Percentiles rank a stretch among this genome's conserved stretches.
Conservation (phyloP, 2,888 invertebrate species). For the Cataglyphis cursor region DNA sequence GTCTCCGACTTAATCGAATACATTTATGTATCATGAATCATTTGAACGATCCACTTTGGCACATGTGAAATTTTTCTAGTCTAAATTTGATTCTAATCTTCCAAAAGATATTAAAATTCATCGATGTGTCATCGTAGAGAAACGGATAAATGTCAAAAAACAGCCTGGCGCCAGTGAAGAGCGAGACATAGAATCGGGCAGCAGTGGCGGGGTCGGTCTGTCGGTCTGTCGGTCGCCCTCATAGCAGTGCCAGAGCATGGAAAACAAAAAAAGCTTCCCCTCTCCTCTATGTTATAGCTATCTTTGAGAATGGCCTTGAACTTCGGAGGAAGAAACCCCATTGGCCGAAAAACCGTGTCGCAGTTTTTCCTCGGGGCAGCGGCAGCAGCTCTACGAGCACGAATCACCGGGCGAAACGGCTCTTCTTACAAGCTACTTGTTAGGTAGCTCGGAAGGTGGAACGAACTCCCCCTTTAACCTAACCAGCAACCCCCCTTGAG, state of each 20-base stretch:
- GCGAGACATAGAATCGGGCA: constrained; percentile 57
- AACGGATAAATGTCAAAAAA: constrained; percentile 65
- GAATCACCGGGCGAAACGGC: constrained; percentile 82
- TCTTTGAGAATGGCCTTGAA: constrained; percentile 84
- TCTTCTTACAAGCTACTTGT: constrained; percentile 86
- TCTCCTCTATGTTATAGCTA: constrained; percentile 51
- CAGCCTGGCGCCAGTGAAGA: constrained; percentile 67
- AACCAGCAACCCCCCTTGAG: constrained; percentile 67
- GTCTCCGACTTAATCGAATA: not conserved
- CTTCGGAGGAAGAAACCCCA: constrained; percentile 80
- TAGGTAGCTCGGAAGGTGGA: constrained; percentile 83
- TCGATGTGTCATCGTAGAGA: constrained; percentile 29
- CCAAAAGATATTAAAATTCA: constrained; percentile 39
- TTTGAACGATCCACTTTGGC: constrained; percentile 1
- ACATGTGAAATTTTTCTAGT: not conserved
- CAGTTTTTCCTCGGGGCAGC: constrained; percentile 83
- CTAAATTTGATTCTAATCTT: constrained; percentile 17
- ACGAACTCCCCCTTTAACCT: constrained; percentile 76
- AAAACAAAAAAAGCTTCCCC: constrained; percentile 81
- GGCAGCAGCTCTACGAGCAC: constrained; percentile 76
- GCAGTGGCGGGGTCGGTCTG: constrained; percentile 74
- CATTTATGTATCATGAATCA: constrained; percentile 27
- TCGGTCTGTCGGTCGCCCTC: constrained; percentile 80
- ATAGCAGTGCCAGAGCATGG: constrained; percentile 67
- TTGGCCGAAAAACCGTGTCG: constrained; percentile 85